phyloP scores from a whole-genome alignment of 2,888 invertebrate genomes.

The Pristionchus fissidentatus region DNA sequence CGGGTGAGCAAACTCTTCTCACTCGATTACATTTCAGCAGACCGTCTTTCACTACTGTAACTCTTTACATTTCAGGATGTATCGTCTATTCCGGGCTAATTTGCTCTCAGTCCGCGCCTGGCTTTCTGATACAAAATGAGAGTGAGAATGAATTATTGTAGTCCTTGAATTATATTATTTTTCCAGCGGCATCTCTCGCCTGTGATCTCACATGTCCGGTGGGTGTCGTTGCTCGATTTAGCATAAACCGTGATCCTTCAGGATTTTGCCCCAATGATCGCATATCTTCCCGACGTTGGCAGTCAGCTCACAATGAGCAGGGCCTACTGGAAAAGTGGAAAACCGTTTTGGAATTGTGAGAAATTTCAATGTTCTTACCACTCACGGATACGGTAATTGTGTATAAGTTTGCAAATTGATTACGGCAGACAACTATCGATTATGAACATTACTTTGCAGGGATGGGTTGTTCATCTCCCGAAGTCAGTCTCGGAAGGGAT shows the following conservation, averaged over 20 bases:
- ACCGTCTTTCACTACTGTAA: too few species aligned
- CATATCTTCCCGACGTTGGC: not conserved
- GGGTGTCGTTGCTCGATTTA: not conserved
- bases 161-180: not conserved
- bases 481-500: not conserved
- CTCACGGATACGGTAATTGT: not conserved
- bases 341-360: constrained; percentile 4
- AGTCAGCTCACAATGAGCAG: not conserved
- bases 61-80: constrained; percentile 10
- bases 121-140: not conserved
- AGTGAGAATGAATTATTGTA: not conserved
- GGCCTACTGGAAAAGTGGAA: not conserved
- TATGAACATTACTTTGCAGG: too few species aligned
- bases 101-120: not conserved
- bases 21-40: too few species aligned
- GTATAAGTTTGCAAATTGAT: not conserved
- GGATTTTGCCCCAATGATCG: constrained; percentile 1
- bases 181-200: not conserved
- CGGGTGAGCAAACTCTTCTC: too few species aligned
- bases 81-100: not conserved
- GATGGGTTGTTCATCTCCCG: not conserved
- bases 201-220: constrained; percentile 18
- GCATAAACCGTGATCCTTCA: not conserved
- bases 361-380: not conserved
- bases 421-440: too few species aligned